Evolutionary conservation across 2,888 invertebrate species (phyloP).

Genomic region (Campoletis raptor): DNA sequence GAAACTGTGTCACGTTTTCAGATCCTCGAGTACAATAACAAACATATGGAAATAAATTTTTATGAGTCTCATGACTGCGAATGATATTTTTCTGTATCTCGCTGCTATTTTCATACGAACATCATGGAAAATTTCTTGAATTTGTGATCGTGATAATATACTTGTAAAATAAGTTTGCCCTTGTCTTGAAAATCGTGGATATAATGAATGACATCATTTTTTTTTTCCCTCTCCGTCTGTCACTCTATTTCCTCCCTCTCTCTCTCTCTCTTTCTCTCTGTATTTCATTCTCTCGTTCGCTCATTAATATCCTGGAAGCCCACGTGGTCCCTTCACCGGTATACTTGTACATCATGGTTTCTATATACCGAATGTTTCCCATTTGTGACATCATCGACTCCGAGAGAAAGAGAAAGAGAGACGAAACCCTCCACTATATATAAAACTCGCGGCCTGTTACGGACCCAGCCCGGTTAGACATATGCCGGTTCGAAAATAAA

Average conservation of each 20-base stretch:
- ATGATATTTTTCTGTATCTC: not conserved
- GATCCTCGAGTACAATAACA: conserved; percentile 10
- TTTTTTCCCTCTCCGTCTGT: not conserved
- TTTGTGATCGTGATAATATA: conserved; percentile 10
- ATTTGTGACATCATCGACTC: conserved; percentile 66
- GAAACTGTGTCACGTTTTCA: conserved; percentile 39
- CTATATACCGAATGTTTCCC: conserved; percentile 57
- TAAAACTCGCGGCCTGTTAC: conserved; percentile 12
- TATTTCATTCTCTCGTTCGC: conserved; percentile 3
- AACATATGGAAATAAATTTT: conserved; percentile 1
- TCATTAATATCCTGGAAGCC: conserved; percentile 60
- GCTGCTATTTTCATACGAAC: conserved; percentile 19
- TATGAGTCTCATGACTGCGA: not conserved
- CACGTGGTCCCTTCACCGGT: conserved; percentile 43
- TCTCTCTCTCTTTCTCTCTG: conserved; percentile 29
- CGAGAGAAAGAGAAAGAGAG: not conserved
- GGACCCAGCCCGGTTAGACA: conserved; percentile 39
- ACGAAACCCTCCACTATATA: conserved; percentile 37
- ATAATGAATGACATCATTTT: conserved; percentile 52
- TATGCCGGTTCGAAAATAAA: conserved; percentile 66
- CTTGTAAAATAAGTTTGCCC: conserved; percentile 39
- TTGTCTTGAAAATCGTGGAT: not conserved
- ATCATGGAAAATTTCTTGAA: conserved; percentile 32
- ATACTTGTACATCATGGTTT: conserved; percentile 26
- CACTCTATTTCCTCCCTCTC: conserved; percentile 4